Evolutionary conservation across 1,140 invertebrate species (phyloP).

Genomic region (Drosophila sturtevanti): DNA sequence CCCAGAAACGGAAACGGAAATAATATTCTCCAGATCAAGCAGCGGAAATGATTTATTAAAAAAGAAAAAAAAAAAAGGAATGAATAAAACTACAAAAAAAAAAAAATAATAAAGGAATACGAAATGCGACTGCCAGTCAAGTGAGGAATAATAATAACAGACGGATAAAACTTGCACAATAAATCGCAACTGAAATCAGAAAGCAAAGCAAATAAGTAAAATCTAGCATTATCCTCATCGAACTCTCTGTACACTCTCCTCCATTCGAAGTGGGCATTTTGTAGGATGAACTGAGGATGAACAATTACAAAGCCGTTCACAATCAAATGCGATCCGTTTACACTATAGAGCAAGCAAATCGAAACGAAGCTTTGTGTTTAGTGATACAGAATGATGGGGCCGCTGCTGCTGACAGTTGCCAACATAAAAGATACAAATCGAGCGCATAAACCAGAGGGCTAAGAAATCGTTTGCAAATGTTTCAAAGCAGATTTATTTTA

Average conservation of each 20-base stretch:
- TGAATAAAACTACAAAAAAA: constrained; percentile 33
- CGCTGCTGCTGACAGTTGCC: constrained; percentile 55
- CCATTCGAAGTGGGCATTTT: neutral
- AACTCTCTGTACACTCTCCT: constrained; percentile 25
- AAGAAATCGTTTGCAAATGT: constrained; percentile 11
- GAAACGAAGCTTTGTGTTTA: constrained; percentile 29
- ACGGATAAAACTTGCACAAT: constrained; percentile 68
- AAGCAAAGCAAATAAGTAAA: constrained; percentile 44
- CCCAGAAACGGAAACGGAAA: constrained; percentile 55
- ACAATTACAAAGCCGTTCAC: constrained; percentile 26
- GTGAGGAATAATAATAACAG: constrained; percentile 25
- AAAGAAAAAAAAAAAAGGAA: constrained; percentile 60
- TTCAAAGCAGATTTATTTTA: constrained; percentile 13
- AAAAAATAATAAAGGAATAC: constrained; percentile 16
- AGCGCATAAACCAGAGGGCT: constrained; percentile 2
- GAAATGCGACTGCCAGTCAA: constrained; percentile 19
- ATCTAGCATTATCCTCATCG: neutral
- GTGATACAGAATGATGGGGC: constrained; percentile 51
- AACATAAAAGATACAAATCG: constrained; percentile 53
- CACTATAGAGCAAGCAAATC: neutral
- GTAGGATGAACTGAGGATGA: neutral
- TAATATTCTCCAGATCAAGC: constrained; percentile 68
- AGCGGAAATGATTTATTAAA: constrained; percentile 80
- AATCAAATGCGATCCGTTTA: neutral
- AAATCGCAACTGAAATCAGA: constrained; percentile 53